Percentiles rank a stretch among this genome's conserved stretches.
phyloP scores from a whole-genome alignment of 64 coral and sea anemone species.

The Montipora cactus region DNA sequence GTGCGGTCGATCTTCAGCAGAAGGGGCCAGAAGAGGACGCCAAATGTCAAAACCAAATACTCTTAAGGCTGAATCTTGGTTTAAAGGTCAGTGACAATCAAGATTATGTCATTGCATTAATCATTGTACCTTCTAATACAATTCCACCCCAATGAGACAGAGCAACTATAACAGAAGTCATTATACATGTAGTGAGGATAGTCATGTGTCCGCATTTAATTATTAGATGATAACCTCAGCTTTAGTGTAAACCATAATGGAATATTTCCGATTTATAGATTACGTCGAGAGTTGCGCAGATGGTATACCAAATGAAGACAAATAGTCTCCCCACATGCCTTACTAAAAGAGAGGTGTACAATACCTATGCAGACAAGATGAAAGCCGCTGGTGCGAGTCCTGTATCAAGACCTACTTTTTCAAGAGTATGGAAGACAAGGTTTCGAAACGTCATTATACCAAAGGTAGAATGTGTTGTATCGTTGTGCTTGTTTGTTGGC shows the following conservation, averaged over 20 bases:
- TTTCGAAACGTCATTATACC: slow-evolving; percentile 29
- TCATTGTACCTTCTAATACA: too few relatives aligned
- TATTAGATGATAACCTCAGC: too few relatives aligned
- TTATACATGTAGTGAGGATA: background rate
- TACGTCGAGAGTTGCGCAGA: slow-evolving; percentile 24
- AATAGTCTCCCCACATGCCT: slow-evolving; percentile 28
- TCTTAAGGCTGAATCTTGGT: too few relatives aligned
- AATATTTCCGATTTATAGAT: background rate
- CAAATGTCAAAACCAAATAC: too few relatives aligned
- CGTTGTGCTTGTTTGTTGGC: too few relatives aligned
- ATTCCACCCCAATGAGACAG: too few relatives aligned
- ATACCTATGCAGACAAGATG: background rate
- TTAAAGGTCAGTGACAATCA: too few relatives aligned
- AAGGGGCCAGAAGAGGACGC: background rate
- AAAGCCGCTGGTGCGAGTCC: background rate
- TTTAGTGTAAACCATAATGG: too few relatives aligned
- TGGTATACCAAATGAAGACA: slow-evolving; percentile 39
- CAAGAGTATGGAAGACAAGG: slow-evolving; percentile 30
- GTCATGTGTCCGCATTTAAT: too few relatives aligned
- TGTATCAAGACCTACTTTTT: slow-evolving; percentile 24
- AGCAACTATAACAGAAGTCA: background rate
- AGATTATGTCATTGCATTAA: too few relatives aligned
- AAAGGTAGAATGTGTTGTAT: slow-evolving; percentile 21
- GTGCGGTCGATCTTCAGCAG: background rate
- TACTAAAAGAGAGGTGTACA: slow-evolving; percentile 25